Conservation (phyloP, 2,113 vertebrate genomes). For the Pyrgilauda ruficollis region DNA sequence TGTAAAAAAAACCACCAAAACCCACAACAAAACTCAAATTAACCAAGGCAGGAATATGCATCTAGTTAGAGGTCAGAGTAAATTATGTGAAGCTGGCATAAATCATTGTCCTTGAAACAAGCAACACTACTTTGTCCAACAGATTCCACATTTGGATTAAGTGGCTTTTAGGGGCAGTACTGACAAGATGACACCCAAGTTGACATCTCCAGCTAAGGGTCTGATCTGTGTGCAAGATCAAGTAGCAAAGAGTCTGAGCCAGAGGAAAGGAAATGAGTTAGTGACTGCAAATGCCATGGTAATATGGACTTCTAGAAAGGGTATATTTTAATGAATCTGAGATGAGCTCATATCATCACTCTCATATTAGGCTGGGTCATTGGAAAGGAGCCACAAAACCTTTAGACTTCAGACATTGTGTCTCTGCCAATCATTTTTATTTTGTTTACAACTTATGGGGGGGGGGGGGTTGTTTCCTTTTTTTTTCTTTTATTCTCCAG, state of each 20-base stretch:
- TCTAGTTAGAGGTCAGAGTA: neutral
- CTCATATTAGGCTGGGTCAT: neutral
- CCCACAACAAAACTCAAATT: neutral
- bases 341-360: neutral
- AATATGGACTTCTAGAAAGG: neutral
- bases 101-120: neutral
- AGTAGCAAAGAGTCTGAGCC: neutral
- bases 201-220: neutral
- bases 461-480: neutral
- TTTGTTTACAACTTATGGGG: neutral
- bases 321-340: neutral
- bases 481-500: neutral
- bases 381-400: neutral
- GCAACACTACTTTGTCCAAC: neutral
- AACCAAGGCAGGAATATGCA: neutral
- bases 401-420: neutral
- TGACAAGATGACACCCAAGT: neutral
- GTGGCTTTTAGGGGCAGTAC: neutral
- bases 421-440: neutral
- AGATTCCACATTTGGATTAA: neutral
- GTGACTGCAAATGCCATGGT: neutral
- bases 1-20: fast-evolving
- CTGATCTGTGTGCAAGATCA: neutral
- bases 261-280: neutral
- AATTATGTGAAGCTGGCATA: neutral